Evolutionary conservation across 2,113 vertebrate species (phyloP), one percentile per base, ranked within the genome.

Genomic region (Tonatia bakeri): DNA sequence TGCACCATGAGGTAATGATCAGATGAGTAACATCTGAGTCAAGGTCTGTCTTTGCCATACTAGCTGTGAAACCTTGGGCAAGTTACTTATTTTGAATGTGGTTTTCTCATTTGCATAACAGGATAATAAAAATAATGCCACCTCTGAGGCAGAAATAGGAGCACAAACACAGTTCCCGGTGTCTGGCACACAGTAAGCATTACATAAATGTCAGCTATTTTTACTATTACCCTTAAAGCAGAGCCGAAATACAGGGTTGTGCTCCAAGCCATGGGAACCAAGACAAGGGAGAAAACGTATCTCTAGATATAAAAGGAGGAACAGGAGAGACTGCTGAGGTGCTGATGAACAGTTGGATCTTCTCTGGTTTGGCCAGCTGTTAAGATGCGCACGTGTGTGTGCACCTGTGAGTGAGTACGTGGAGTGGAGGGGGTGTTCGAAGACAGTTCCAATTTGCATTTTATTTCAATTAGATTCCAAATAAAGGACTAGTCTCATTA

Each of bases 201-300:
- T 67, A 69, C 81, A 54, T 73, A 73, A 85, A 89, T 73, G 24
- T 72, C 85, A 84, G 70, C 26, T 83, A 61, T 54, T 89, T 87
- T 76, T 67, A 82, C 13, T 56, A 54, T 54, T 92, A 50, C 73
- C 52, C 28, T 86, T 73, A 73, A 82, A 87, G 7, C 38, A 84
- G 64, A 95, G 5, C 77, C 54, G 28, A 87, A 93, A 90, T 43
- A 43, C 56, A 93, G 6, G 14, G 1, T 22, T 84, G 8, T 33
- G 2, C 14, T 67, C 8, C 70, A 15, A 90, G 22, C 3, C 28
- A 28, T 2, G 17, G 72, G 17, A 61, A 4, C 5, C 17, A 61
- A 90, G 36, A 36, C 20, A 16, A 86, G 31, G n/a, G 8, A 40
- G 19, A 92, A 70, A 6, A 0, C 11, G 38, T 43, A 5, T 45